Evolutionary conservation across 2,888 invertebrate species (phyloP).

Genomic region (Agrotis segetum): DNA sequence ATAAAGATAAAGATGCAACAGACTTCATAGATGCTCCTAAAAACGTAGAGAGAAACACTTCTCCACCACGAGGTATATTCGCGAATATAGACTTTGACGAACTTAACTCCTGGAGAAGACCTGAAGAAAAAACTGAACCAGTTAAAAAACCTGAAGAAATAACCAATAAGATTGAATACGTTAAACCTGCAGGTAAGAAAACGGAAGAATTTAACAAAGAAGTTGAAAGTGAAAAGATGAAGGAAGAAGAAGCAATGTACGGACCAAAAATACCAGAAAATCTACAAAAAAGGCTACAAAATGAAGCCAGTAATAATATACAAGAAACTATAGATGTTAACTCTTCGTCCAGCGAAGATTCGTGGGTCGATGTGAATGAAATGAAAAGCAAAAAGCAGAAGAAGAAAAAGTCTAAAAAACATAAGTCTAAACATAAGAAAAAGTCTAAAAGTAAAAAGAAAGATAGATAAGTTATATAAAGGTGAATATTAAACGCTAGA

Average conservation of each 20-base stretch:
- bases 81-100: conserved; percentile 92
- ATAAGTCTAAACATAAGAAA: conserved; percentile 85
- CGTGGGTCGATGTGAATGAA: conserved; percentile 89
- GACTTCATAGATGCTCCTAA: conserved; percentile 83
- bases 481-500: too few relatives aligned
- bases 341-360: conserved; percentile 84
- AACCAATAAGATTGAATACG: conserved; percentile 33
- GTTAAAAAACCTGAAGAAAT: conserved; percentile 39
- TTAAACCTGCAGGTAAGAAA: conserved; percentile 26
- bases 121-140: conserved; percentile 39
- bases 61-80: conserved; percentile 94
- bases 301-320: conserved; percentile 62
- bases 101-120: conserved; percentile 87
- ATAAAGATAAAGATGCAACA: conserved; percentile 30
- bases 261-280: conserved; percentile 92
- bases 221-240: conserved; percentile 19
- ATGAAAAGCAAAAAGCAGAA: conserved; percentile 83
- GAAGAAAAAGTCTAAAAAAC: conserved; percentile 87
- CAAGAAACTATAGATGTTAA: conserved; percentile 65
- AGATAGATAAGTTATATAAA: conserved; percentile 69
- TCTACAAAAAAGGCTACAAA: conserved; percentile 76
- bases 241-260: conserved; percentile 75
- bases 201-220: conserved; percentile 31
- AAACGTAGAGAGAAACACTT: conserved; percentile 92
- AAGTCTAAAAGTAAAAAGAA: conserved; percentile 86